Base-by-base conservation (phyloP, 2,113 vertebrate genomes). In the Mirza zaza region DNA sequence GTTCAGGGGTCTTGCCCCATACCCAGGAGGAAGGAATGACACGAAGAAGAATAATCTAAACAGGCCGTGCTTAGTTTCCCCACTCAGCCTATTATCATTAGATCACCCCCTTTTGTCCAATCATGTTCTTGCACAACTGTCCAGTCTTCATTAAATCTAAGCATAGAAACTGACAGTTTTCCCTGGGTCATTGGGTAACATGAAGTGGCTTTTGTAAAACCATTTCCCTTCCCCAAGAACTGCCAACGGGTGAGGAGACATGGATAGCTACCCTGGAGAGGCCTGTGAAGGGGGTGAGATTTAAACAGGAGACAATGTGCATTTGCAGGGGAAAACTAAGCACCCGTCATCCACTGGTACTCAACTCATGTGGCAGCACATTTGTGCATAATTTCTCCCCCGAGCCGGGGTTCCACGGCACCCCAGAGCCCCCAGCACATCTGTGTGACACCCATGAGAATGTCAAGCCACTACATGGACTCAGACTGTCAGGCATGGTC, bases 341-440 rank as follows among this genome's bases (percentile, higher is more conserved):
- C 59, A 8, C 39, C 36, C 2, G 7, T 18, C 14, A 5, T 8
- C 27, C 67, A 7, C 0, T 36, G 6, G n/a, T 20, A 11, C 57
- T 48, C 10, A 4, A 6, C 2, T 57, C 55, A 5, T 2, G 3
- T 9, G n/a, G 50, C 32, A 21, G 27, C 14, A 17, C 34, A 20
- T 14, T 18, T 3, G 5, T 23, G 36, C n/a, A 18, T 8, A 1
- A 25, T 23, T 57, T n/a, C n/a, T 52, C 2, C 9, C 15, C 21
- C 63, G 63, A 68, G 17, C 20, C 12, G 25, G 32, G 23, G 39
- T 4, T 52, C 70, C 59, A 20, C 29, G 10, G 18, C 23, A 45
- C 10, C 55, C 73, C 5, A n/a, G 13, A 11, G 21, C 87, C 10
- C 63, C 25, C 21, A 5, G 1, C 1, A 4, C 3, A 0, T 57